Conservation (phyloP, 2,797 vertebrate genomes). For the Hippocampus kuda region DNA sequence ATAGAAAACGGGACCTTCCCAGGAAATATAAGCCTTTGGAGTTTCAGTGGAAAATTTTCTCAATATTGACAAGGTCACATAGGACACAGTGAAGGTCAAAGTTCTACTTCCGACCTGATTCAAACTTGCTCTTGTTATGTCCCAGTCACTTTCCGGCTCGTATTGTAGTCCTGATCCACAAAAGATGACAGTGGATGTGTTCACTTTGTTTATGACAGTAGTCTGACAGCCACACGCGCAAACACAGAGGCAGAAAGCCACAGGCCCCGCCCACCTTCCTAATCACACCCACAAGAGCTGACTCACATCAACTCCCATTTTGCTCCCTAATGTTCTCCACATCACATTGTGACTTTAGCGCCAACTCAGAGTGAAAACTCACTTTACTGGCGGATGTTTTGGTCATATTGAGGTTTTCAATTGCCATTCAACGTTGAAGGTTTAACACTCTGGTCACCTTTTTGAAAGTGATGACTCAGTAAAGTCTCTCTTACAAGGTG, state of each 20-base stretch:
- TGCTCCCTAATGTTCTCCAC: slow-evolving; percentile 9
- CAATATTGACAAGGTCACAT: slow-evolving; percentile 34
- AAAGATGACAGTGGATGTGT: slow-evolving; percentile 7
- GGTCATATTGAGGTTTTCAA: not conserved
- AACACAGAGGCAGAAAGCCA: slow-evolving; percentile 10
- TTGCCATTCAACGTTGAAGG: not conserved
- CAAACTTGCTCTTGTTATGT: not conserved
- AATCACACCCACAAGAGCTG: slow-evolving; percentile 43
- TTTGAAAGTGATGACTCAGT: not conserved
- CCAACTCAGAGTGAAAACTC: not conserved
- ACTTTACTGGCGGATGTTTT: slow-evolving; percentile 16
- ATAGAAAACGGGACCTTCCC: not conserved
- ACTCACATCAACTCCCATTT: slow-evolving; percentile 44
- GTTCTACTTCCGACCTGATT: not conserved
- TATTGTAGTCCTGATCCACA: slow-evolving; percentile 8
- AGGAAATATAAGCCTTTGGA: not conserved
- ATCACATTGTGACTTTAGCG: not conserved
- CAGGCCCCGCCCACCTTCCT: slow-evolving; percentile 35
- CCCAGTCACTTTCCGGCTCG: not conserved
- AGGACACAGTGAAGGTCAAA: slow-evolving; percentile 9
- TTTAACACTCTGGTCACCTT: not conserved
- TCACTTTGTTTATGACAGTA: slow-evolving; percentile 46
- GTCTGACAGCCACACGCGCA: slow-evolving; percentile 8
- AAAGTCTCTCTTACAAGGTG: not conserved
- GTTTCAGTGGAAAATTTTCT: slow-evolving; percentile 3